Evolutionary conservation across 2,797 vertebrate genomes (phyloP).

Genomic region (Parauchenoglanis ngamensis): DNA sequence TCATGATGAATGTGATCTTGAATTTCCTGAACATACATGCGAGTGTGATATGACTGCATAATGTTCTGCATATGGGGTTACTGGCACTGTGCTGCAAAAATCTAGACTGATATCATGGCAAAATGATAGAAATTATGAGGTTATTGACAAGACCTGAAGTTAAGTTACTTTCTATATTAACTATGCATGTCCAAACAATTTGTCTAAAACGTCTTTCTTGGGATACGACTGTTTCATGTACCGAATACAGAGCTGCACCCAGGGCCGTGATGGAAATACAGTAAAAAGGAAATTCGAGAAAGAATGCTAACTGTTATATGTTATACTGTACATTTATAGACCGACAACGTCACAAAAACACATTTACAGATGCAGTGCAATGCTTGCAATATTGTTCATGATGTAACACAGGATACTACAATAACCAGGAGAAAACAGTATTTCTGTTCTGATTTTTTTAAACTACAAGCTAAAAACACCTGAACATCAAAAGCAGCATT

Average conservation of each 20-base stretch:
- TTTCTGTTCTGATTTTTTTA: background rate
- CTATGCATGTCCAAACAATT: background rate
- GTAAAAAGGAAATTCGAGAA: background rate
- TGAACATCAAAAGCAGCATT: too few relatives aligned
- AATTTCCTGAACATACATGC: background rate
- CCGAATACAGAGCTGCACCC: background rate
- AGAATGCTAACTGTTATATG: background rate
- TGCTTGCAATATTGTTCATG: background rate
- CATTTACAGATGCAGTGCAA: background rate
- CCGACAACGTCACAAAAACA: background rate
- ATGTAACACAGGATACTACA: background rate
- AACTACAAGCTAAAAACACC: background rate
- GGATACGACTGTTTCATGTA: background rate
- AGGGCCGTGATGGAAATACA: background rate
- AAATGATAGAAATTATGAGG: background rate
- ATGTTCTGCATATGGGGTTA: background rate
- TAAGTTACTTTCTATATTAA: background rate
- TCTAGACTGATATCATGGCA: background rate
- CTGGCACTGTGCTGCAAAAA: background rate
- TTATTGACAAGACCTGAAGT: background rate
- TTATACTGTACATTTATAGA: background rate
- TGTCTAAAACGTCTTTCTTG: background rate
- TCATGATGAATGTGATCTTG: background rate
- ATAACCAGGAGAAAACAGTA: background rate
- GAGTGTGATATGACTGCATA: background rate